Base-by-base conservation (phyloP, 2,888 invertebrate genomes). In the Sclerodermus sp. region DNA sequence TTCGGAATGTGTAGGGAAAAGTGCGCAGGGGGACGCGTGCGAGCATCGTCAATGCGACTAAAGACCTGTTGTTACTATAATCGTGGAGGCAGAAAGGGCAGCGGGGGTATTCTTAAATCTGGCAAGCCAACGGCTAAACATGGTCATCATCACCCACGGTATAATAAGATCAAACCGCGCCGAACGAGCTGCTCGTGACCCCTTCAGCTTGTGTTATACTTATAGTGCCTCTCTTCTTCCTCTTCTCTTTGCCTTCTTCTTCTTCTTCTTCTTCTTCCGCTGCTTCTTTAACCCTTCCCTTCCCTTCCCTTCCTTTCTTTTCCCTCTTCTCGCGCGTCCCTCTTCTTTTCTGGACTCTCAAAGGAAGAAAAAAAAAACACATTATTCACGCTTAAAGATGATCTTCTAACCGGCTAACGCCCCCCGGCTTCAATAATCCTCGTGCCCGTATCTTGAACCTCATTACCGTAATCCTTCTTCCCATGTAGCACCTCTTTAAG, bases 61-160 rank as follows among this genome's bases (percentile, higher is more conserved):
- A 74, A 71, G 71, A 73, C 68, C 62, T 64, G 71, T 74, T 64
- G 73, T 73, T 74, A 74, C 67, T 66, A 68, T 74, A 74, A 74
- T 75, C 67, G 71, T 58, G 51, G 62, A 59, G 45, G 55, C 42
- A 39, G 51, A 45, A 45, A 49, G 52, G 32, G 39, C 37, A 32
- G 45, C 43, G 42, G 56, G 58, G 63, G 57, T 71, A 67, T 71
- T 69, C 68, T 72, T 73, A 73, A 74, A 73, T 71, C 73, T 63
- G 68, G 69, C 69, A 73, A 72, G 71, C 69, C 23, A 70, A 67
- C 66, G 64, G 67, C 74, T 74, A 74, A 75, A 75, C 67, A 74
- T 65, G 71, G 70, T 75, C 68, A 74, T 74, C 73, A 73, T 67
- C 69, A 67, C 58, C 55, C 50, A 61, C 58, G 60, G 56, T 71